Evolutionary conservation across 2,888 invertebrate species (phyloP), one percentile per base, ranked within the genome.

Genomic region (Bimastos eiseni): DNA sequence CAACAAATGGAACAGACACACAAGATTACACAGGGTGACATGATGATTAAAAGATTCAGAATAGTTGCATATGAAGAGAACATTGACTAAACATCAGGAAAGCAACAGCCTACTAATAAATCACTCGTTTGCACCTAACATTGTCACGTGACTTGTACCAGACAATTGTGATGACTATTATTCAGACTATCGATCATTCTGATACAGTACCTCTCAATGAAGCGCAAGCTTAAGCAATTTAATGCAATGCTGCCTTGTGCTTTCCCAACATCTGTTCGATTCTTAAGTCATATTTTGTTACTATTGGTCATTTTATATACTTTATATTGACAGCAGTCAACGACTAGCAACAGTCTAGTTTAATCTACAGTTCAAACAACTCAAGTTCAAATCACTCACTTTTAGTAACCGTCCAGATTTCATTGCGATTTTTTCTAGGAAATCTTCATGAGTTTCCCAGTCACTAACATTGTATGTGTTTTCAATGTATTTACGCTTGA

Each of bases 331-430:
- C 70, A 70, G n/a, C 70, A 70, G 30, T 70, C 88, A 5, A 33
- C 30, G 36, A 24, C 30, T 88, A 36, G 38, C 8, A 37, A 88
- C 88, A 37, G 24, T 88, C 24, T 36, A 88, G 38, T 88, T 37
- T 88, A 38, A 33, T 88, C 88, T 8, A 88, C 38, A 37, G 34
- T 36, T 37, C 37, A 37, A 88, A 88, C 8, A 24, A 38, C 4
- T 34, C 21, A 55, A 90, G 33, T 8, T 30, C 15, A 88, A 15
- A 19, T 38, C n/a, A 3, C 44, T 90, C 89, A 95, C 95, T 95
- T 98, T 99, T 21, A 98, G 95, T 90, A 99, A 96, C 95, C 98
- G 98, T 0, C 99, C 99, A 24, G 96, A 96, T 92, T 97, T 96
- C 90, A 96, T 96, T 0, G 99, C 98, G 93, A 98, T 94, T 95